phyloP scores from a whole-genome alignment of 2,113 vertebrate genomes.

The Artemisiospiza belli region DNA sequence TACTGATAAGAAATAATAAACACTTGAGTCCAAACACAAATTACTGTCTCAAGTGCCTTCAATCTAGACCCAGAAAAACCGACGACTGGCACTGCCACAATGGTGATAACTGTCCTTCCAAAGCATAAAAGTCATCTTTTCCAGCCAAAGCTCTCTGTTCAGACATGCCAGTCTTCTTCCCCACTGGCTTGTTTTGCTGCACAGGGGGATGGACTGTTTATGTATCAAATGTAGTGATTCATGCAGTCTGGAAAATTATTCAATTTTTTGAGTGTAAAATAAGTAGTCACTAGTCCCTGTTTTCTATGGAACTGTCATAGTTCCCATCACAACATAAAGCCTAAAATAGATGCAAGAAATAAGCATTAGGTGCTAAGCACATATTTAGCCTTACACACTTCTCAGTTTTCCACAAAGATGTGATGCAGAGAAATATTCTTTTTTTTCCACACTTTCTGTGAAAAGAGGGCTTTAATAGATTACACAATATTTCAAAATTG shows the following conservation, averaged over 20 bases:
- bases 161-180: neutral
- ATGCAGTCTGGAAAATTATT: neutral
- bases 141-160: neutral
- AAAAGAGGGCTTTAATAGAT: neutral
- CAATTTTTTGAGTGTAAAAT: neutral
- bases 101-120: neutral
- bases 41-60: too few species aligned
- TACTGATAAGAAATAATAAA: too few species aligned
- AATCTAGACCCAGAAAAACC: too few species aligned
- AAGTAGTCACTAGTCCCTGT: neutral
- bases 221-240: neutral
- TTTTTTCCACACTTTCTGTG: neutral
- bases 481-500: neutral
- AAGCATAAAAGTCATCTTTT: neutral
- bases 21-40: too few species aligned
- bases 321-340: neutral
- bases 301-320: neutral
- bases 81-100: too few species aligned
- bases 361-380: neutral
- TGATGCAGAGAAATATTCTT: neutral
- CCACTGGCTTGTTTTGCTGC: neutral
- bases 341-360: neutral
- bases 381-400: neutral
- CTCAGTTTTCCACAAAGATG: neutral
- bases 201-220: neutral